Conservation (phyloP, 2,113 vertebrate genomes). For the Calyptommatus sinebrachiatus region DNA sequence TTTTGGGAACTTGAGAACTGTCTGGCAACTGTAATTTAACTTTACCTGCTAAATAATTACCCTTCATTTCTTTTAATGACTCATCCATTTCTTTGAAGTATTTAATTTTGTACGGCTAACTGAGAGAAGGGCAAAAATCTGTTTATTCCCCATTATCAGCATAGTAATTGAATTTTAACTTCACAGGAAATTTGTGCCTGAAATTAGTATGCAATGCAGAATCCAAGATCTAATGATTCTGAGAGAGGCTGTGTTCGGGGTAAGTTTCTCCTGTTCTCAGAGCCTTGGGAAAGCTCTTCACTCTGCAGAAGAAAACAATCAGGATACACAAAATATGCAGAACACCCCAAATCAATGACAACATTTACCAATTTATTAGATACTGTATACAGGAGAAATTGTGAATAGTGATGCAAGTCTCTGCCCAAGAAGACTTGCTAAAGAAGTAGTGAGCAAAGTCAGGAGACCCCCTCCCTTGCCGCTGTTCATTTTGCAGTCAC, state of each 20-base stretch:
- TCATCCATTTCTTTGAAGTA: background rate
- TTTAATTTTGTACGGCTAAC: background rate
- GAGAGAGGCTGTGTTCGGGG: background rate
- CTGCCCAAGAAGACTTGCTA: too few species aligned
- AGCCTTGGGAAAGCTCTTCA: background rate
- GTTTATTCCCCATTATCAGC: background rate
- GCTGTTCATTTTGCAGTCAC: too few species aligned
- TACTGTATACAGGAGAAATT: too few species aligned
- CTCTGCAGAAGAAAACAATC: too few species aligned
- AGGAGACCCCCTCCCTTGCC: too few species aligned
- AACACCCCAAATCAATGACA: too few species aligned
- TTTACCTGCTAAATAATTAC: constrained; percentile 14
- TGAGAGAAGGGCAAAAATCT: background rate
- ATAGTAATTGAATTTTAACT: constrained; percentile 6
- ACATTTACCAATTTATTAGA: too few species aligned
- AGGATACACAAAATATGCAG: too few species aligned
- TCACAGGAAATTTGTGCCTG: background rate
- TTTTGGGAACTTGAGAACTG: background rate
- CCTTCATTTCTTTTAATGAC: background rate
- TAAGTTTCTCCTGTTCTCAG: background rate
- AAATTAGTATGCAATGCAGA: background rate
- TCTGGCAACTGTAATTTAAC: constrained; percentile 1
- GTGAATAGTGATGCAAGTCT: too few species aligned
- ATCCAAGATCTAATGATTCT: background rate
- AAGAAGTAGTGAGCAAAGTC: too few species aligned